Conservation (phyloP, 2,888 invertebrate species). For the Drosophila maculinotata region DNA sequence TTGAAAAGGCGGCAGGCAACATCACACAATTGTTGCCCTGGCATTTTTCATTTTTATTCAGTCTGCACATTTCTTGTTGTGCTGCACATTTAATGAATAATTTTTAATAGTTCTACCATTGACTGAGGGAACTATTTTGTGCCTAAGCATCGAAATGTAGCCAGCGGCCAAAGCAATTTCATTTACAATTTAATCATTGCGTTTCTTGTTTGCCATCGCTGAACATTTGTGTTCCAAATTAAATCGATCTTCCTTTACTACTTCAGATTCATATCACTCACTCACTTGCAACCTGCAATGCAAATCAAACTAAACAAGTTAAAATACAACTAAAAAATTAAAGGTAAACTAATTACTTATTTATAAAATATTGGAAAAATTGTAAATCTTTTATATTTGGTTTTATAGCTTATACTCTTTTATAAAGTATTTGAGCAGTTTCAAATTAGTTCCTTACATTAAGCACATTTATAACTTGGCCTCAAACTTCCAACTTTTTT, state of each 20-base stretch:
- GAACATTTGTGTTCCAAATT: neutral
- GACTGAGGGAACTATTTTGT: conserved; percentile 29
- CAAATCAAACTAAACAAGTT: too few relatives aligned
- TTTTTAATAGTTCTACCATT: conserved; percentile 69
- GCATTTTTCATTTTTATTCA: conserved; percentile 62
- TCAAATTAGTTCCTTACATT: too few relatives aligned
- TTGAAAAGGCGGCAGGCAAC: conserved; percentile 44
- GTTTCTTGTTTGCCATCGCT: neutral
- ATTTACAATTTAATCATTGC: conserved; percentile 33
- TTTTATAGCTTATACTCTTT: too few relatives aligned
- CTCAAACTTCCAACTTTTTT: neutral
- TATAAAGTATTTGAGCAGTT: too few relatives aligned
- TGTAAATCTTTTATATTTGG: too few relatives aligned
- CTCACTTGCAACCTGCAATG: too few relatives aligned
- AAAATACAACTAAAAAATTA: too few relatives aligned
- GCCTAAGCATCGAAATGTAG: conserved; percentile 11
- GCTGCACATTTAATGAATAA: conserved; percentile 75
- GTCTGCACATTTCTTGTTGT: conserved; percentile 62
- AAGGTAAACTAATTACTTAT: too few relatives aligned
- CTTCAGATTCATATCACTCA: neutral
- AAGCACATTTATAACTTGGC: too few relatives aligned
- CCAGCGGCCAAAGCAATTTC: conserved; percentile 29
- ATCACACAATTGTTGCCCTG: conserved; percentile 48
- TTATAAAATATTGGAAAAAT: too few relatives aligned
- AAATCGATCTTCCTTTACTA: neutral